Evolutionary conservation across 2,797 vertebrate genomes (phyloP).

Genomic region (Acanthurus tractus): DNA sequence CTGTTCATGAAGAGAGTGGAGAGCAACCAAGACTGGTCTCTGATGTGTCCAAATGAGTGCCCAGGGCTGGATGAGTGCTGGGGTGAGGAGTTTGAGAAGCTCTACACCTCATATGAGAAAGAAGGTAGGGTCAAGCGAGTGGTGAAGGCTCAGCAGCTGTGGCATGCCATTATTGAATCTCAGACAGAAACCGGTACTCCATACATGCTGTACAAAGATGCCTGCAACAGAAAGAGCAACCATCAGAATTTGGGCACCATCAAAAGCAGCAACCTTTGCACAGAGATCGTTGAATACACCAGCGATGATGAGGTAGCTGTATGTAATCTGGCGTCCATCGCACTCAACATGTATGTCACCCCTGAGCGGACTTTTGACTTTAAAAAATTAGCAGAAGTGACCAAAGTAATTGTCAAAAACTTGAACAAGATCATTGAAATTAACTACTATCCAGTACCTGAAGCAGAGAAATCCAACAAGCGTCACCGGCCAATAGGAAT

Average conservation of each 20-base stretch:
- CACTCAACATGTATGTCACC: slow-evolving; percentile 97
- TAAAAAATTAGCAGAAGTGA: slow-evolving; percentile 90
- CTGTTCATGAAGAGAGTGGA: slow-evolving; percentile 98
- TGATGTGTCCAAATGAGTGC: slow-evolving; percentile 97
- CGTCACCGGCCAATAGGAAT: slow-evolving; percentile 96
- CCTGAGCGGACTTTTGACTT: slow-evolving; percentile 93
- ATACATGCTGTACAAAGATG: slow-evolving; percentile 98
- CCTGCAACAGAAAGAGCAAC: slow-evolving; percentile 98
- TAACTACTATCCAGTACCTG: slow-evolving; percentile 94
- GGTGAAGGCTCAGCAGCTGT: slow-evolving; percentile 96
- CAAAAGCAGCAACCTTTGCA: slow-evolving; percentile 97
- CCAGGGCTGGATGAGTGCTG: slow-evolving; percentile 96
- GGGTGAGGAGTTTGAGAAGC: slow-evolving; percentile 96
- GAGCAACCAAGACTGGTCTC: slow-evolving; percentile 95
- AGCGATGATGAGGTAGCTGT: slow-evolving; percentile 95
- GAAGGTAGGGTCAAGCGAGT: slow-evolving; percentile 90
- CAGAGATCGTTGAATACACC: slow-evolving; percentile 96
- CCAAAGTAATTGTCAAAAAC: slow-evolving; percentile 94
- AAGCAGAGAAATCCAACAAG: slow-evolving; percentile 92
- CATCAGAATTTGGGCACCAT: slow-evolving; percentile 98
- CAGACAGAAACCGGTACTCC: slow-evolving; percentile 98
- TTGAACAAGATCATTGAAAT: slow-evolving; percentile 98
- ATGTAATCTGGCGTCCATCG: slow-evolving; percentile 96
- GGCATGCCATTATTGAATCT: slow-evolving; percentile 97
- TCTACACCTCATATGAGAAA: slow-evolving; percentile 93